Base-by-base conservation (phyloP, 2,888 invertebrate species). In the Cephus pulcher region DNA sequence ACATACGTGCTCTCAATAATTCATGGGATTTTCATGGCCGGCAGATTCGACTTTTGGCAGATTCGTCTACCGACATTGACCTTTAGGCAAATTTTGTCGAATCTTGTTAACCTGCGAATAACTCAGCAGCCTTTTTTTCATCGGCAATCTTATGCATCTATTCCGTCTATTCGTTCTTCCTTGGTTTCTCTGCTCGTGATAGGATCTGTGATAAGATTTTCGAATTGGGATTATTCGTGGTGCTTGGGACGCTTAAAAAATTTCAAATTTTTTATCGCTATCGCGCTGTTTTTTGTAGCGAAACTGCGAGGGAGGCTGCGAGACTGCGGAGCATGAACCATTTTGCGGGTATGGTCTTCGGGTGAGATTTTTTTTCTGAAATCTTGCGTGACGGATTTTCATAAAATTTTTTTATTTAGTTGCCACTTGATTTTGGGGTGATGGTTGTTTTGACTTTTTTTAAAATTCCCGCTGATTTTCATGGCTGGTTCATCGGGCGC, bases 1-100 rank as follows among this genome's bases (percentile, higher is more conserved):
- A 71, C 12, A 37, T 37, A 37, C 74, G 74, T 35, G 74, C n/a
- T 74, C 33, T 74, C 74, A 74, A 74, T 74, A 74, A 74, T 74
- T 74, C 74, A 74, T 74, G 37, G 35, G 35, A 34, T 74, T 74
- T 74, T 74, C 74, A 74, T 37, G 74, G 74, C 37, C 74, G n/a
- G 71, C 9, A 71, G 71, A 32, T 32, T 34, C 32, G 37, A 35
- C 74, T 35, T 74, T 74, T 74, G 74, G 34, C 74, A 35, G 23
- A 74, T 74, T 75, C 68, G 75, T 33, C 68, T 75, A 15, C 15
- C 15, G 68, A 56, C 40, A 37, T 33, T 37, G 68, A 12, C 33
- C 56, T 75, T 75, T 75, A 32, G 56, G 68, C 75, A 37, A 75
- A 75, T 56, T 74, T 74, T 68, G 75, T n/a, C 75, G 75, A 75